Evolutionary conservation across 1,140 invertebrate genomes (phyloP), one percentile per base, ranked within the genome.

Genomic region (Neuroterus valhalla): DNA sequence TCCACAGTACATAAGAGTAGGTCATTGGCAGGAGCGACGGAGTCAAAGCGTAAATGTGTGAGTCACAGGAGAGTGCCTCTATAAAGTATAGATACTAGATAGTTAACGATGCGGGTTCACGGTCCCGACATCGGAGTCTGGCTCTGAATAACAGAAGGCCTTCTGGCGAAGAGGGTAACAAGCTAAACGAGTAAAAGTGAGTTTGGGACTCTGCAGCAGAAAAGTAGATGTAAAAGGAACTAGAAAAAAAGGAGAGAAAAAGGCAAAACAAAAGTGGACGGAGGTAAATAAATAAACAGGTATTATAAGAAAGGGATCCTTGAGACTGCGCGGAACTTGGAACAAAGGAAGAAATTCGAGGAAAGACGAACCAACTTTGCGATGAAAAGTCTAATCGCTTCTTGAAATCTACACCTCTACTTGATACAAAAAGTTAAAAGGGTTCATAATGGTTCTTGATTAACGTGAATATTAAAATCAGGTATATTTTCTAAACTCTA

Each of bases 221-320:
- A 23, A 50, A 74, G 72, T 4, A 14, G 68, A 50, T 68, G 69
- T 1, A 66, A 17, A 21, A 68, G 67, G 74, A 62, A 75, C 69
- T 31, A 42, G 50, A 26, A 62, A 62, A 10, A 1, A 38, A 38
- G 10, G 10, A 8, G 8, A 38, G 10, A 26, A 55, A 73, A 45
- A 66, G 48, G 26, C 52, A 73, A 26, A 50, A 14, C 44, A 46
- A n/a, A 23, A 55, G 67, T 50, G 77, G 71, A 68, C 68, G 44
- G 66, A 68, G 68, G 79, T 80, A 80, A 79, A 81, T 78, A 79
- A 81, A 82, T 78, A 82, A 81, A 82, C 75, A 77, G 72, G 70
- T 74, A 72, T 81, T 82, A 77, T 74, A 81, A 80, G 74, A 76
- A 70, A 70, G 72, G 69, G 26, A 42, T 66, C 45, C 68, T 48